Evolutionary conservation across 2,888 invertebrate genomes (phyloP).

Genomic region (Campoletis raptor): DNA sequence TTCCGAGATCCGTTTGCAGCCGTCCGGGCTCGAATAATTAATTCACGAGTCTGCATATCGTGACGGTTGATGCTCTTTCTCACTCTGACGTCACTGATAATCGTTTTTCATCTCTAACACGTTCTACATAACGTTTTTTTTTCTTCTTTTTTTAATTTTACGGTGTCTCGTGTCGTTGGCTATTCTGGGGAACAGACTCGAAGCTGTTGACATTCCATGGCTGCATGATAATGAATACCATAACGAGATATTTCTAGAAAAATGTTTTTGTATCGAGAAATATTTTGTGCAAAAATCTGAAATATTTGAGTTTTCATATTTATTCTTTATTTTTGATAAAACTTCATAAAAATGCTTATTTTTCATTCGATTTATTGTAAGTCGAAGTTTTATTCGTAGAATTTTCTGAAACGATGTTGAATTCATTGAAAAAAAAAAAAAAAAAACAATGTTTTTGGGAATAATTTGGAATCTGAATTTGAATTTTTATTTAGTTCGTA

Average conservation of each 20-base stretch:
- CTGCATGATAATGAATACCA: not conserved
- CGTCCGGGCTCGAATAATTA: slow-evolving; percentile 26
- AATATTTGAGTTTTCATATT: not conserved
- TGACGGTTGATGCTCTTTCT: not conserved
- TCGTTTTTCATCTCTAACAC: slow-evolving; percentile 17
- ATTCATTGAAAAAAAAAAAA: not conserved
- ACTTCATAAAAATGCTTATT: too few relatives aligned
- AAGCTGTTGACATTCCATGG: not conserved
- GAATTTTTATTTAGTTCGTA: too few relatives aligned
- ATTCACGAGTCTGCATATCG: slow-evolving; percentile 16
- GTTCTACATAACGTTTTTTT: not conserved
- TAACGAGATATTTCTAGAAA: not conserved
- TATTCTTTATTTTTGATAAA: not conserved
- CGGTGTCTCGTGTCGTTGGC: not conserved
- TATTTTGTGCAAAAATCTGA: not conserved
- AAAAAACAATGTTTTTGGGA: not conserved
- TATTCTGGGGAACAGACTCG: not conserved
- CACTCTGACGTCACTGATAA: slow-evolving; percentile 12
- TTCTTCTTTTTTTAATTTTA: not conserved
- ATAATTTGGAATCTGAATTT: not conserved
- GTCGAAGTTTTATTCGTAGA: too few relatives aligned
- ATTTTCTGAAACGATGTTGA: not conserved
- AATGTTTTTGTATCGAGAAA: not conserved
- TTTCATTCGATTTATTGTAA: too few relatives aligned
- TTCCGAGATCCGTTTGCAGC: slow-evolving; percentile 37